A percentile compares a stretch with the other conserved stretches of the same genome.
Evolutionary conservation across 2,113 vertebrate species (phyloP).

Genomic region (Aspidoscelis tigris): DNA sequence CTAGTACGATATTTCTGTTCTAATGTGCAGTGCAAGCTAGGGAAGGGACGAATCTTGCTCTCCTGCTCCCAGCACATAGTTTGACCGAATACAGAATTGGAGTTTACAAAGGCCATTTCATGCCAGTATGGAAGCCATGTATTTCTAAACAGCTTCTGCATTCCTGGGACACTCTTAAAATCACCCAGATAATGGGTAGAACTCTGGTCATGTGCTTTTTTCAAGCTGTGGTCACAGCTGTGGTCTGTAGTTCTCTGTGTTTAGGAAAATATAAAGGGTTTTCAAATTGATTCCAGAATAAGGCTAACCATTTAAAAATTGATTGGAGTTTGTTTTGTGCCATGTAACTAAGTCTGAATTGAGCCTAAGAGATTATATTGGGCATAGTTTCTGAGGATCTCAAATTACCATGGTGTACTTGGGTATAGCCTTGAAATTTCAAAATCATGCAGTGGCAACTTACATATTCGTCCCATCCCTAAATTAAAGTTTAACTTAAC

Average conservation of each 20-base stretch:
- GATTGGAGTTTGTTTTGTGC: neutral
- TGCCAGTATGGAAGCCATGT: neutral
- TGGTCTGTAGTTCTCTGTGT: neutral
- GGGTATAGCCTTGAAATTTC: neutral
- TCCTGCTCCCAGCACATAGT: constrained; percentile 6
- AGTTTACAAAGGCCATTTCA: neutral
- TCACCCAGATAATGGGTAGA: neutral
- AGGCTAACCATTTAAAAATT: neutral
- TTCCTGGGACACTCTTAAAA: neutral
- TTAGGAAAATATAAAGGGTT: neutral
- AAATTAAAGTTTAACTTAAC: constrained; percentile 57
- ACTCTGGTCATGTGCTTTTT: neutral
- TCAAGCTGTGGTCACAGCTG: neutral
- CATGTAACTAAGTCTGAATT: constrained; percentile 10
- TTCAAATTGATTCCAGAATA: neutral
- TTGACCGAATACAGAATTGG: neutral
- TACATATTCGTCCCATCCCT: constrained; percentile 70
- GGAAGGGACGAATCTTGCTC: constrained; percentile 69
- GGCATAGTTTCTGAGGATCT: constrained; percentile 11
- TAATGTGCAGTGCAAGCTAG: constrained; percentile 45
- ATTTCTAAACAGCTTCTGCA: neutral
- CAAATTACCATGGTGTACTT: constrained; percentile 25
- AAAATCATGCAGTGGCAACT: constrained; percentile 15
- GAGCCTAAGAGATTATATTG: constrained; percentile 4
- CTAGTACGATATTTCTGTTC: constrained; percentile 53